Base-by-base conservation (phyloP, 2,888 invertebrate genomes). In the Nomada lathburiana region DNA sequence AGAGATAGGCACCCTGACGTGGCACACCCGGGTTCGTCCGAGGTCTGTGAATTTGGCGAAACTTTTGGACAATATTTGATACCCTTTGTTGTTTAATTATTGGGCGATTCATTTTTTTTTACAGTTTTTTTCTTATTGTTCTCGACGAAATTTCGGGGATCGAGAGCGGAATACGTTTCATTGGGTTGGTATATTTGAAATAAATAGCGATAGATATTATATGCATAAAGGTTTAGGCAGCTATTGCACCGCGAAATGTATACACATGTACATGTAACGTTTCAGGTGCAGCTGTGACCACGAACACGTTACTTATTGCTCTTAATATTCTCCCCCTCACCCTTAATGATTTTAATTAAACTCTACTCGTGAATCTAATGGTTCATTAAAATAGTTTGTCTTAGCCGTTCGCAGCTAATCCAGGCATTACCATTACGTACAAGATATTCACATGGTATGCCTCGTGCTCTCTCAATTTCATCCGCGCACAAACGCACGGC, bases 261-360 rank as follows among this genome's bases (percentile, higher is more conserved):
- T 10, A 65, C 3, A 11, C 53, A 11, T 36, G 36, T 36, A 36
- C 36, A 5, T 0, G 62, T 70, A 70, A 76, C 68, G 57, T 36
- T 55, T 76, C 63, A 52, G 16, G 63, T 4, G 57, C 77, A 65
- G 76, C 68, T 79, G 69, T 47, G 76, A 11, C 67, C 67, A 75
- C 50, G 76, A 64, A 52, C 52, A 47, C 53, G 29, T 67, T 62
- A 67, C 53, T 78, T 62, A 75, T 67, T 13, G 44, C 47, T 47
- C 53, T 13, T 62, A 23, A 60, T 75, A 67, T 55, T 20, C 29
- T 26, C 11, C 44, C 13, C 42, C 67, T 16, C 73, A 5, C 36
- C 47, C 16, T 47, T 47, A 67, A 75, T 36, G 77, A 67, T 75
- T 75, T 78, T 76, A 75, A 78, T 75, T 67, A 78, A 75, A 76